Percentiles rank a stretch among this genome's conserved stretches.
These are phyloP conservation scores for Sebastes fasciatus DNA, from an alignment of 2,113 vertebrate species.

Conservation along the genomic window DNA sequence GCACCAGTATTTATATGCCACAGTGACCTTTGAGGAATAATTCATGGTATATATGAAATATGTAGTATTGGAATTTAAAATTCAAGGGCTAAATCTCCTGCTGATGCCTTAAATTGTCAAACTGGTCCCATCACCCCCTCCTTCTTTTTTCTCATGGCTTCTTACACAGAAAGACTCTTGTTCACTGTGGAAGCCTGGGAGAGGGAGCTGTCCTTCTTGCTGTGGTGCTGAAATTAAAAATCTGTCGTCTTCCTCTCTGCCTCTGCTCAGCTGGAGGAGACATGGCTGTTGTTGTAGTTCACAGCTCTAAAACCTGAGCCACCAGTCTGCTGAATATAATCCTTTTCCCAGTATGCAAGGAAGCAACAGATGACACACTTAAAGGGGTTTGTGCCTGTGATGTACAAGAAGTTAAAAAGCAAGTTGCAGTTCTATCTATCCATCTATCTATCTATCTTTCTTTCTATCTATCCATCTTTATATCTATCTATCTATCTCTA, in stretches of 20 bases:
- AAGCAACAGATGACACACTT: constrained; percentile 57
- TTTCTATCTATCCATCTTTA: background rate
- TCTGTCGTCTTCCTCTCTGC: constrained; percentile 14
- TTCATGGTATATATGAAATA: constrained; percentile 7
- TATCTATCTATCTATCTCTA: background rate
- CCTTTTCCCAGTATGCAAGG: background rate
- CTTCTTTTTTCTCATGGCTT: constrained; percentile 9
- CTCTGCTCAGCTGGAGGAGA: constrained; percentile 11
- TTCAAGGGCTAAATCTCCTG: constrained; percentile 10
- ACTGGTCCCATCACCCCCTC: background rate
- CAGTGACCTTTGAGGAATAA: constrained; percentile 24
- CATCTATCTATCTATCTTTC: background rate
- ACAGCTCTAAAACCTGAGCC: constrained; percentile 20
- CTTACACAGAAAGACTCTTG: constrained; percentile 60
- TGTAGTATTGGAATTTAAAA: background rate
- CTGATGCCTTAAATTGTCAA: background rate
- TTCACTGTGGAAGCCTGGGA: constrained; percentile 51
- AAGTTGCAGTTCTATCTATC: background rate
- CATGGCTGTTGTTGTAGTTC: constrained; percentile 29
- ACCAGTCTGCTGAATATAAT: constrained; percentile 11
- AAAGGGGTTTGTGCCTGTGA: background rate
- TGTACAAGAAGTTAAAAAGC: background rate
- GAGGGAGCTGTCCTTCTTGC: constrained; percentile 76
- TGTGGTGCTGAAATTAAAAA: constrained; percentile 80
- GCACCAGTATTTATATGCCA: constrained; percentile 14